These are phyloP conservation scores for Portunus trituberculatus DNA, from an alignment of 1,140 invertebrate genomes.

Conservation along the genomic window DNA sequence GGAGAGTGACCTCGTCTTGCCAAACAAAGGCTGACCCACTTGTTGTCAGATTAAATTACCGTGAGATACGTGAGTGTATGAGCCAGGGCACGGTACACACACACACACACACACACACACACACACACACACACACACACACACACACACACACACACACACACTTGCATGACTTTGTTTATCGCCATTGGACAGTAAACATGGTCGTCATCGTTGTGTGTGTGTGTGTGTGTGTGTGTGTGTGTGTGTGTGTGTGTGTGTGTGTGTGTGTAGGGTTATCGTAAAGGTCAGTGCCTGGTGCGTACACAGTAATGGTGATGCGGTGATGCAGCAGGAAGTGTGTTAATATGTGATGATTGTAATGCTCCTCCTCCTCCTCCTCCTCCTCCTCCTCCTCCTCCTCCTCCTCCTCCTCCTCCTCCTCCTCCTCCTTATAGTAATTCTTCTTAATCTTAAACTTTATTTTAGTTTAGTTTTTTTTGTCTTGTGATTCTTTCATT, in stretches of 20 bases:
- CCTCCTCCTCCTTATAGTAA: too few species aligned
- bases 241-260: background rate
- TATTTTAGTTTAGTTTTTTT: too few species aligned
- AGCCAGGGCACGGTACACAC: background rate
- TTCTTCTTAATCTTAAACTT: too few species aligned
- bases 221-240: constrained; percentile 20
- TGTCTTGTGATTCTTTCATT: too few species aligned
- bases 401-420: too few species aligned
- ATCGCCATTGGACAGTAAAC: background rate
- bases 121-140: background rate
- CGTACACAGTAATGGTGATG: too few species aligned
- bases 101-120: constrained; percentile 17
- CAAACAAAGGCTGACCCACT: constrained; percentile 1
- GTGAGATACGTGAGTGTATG: background rate
- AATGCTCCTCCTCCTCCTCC: too few species aligned
- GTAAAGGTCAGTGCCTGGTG: too few species aligned
- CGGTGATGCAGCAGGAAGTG: too few species aligned
- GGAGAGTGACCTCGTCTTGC: background rate
- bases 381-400: too few species aligned
- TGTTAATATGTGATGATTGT: too few species aligned
- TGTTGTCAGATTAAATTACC: constrained; percentile 3
- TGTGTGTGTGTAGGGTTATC: background rate
- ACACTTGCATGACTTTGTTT: background rate
- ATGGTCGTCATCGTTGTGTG: background rate
- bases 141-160: constrained; percentile 17